These are phyloP conservation scores for Hetaerina titia DNA, from an alignment of 2,888 invertebrate species.

Conservation along the genomic window DNA sequence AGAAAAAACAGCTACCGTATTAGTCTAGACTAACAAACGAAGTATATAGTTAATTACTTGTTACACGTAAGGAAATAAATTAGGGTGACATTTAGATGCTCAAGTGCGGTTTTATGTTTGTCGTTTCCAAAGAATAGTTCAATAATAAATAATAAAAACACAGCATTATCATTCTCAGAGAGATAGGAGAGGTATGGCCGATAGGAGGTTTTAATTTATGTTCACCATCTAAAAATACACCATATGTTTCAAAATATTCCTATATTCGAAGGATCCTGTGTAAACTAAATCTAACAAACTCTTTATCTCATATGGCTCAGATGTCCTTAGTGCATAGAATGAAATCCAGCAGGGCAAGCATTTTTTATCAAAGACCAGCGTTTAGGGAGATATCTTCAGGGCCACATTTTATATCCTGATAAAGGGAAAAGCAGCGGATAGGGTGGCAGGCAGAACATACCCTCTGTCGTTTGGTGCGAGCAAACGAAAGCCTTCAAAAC, in stretches of 20 bases:
- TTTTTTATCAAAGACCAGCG: background rate
- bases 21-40: too few relatives aligned
- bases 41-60: too few relatives aligned
- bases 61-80: too few relatives aligned
- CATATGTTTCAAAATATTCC: background rate
- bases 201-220: too few relatives aligned
- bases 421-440: background rate
- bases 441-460: background rate
- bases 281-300: background rate
- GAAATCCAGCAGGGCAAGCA: background rate
- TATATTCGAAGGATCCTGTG: background rate
- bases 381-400: background rate
- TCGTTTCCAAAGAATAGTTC: too few relatives aligned
- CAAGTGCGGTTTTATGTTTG: too few relatives aligned
- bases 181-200: too few relatives aligned
- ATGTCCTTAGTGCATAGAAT: background rate
- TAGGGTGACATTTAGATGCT: too few relatives aligned
- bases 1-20: too few relatives aligned
- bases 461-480: background rate
- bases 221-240: background rate
- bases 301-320: constrained; percentile 6
- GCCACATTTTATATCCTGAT: background rate
- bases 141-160: too few relatives aligned
- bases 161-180: too few relatives aligned
- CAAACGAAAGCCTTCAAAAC: background rate